Evolutionary conservation across 2,113 vertebrate species (phyloP).

Genomic region (Melanerpes formicivorus): DNA sequence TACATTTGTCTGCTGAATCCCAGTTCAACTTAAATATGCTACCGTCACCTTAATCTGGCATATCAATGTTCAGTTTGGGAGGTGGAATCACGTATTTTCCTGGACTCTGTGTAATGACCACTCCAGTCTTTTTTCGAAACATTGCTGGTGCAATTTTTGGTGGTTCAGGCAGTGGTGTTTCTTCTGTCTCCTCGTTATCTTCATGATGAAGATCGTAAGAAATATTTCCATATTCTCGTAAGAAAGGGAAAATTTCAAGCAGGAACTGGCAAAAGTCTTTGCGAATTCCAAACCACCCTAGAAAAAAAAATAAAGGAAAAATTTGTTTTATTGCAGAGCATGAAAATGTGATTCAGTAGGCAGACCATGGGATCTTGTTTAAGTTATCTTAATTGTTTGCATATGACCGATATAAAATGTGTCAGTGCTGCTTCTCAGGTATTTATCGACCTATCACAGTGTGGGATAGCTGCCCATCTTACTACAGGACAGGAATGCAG

Average conservation of each 20-base stretch:
- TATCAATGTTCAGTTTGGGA: constrained; percentile 95
- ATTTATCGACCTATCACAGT: not conserved
- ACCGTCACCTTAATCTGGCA: constrained; percentile 86
- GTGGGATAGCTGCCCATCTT: no score
- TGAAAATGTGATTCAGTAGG: not conserved
- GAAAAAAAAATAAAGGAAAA: not conserved
- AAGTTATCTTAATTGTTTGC: not conserved
- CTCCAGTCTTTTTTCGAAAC: constrained; percentile 96
- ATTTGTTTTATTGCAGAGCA: not conserved
- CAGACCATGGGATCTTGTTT: not conserved
- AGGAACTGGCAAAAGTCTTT: constrained; percentile 99
- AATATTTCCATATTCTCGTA: constrained; percentile 97
- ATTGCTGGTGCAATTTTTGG: constrained; percentile 92
- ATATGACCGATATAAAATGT: not conserved
- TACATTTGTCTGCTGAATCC: constrained; percentile 48
- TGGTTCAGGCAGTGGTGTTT: constrained; percentile 87
- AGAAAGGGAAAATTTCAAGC: constrained; percentile 94
- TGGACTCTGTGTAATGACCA: constrained; percentile 97
- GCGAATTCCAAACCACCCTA: constrained; percentile 99
- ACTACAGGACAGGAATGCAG: no score
- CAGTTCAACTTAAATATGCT: constrained; percentile 33
- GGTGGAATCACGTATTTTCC: constrained; percentile 95
- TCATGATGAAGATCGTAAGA: constrained; percentile 96
- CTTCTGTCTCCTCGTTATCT: constrained; percentile 89
- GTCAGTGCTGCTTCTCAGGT: not conserved